Percentiles rank a stretch among this genome's conserved stretches.
Evolutionary conservation across 1,140 invertebrate species (phyloP).

Genomic region (Bombus impatiens): DNA sequence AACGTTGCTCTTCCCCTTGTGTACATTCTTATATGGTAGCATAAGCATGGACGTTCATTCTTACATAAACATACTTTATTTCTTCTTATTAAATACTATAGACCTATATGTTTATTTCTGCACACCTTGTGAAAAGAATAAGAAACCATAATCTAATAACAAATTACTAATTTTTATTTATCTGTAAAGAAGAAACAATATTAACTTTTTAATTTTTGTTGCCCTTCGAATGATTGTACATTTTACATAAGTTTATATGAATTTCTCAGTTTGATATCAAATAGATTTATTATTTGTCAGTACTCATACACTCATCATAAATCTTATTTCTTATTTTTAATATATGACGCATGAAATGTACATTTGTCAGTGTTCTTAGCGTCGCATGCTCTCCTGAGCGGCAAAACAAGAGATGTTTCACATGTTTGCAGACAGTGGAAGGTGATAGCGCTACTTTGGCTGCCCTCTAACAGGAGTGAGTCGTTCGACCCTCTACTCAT

Average conservation of each 20-base stretch:
- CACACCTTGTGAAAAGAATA: not conserved
- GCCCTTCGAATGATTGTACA: not conserved
- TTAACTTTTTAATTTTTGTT: not conserved
- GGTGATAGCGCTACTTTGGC: conserved; percentile 81
- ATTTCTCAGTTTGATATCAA: not conserved
- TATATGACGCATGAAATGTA: conserved; percentile 77
- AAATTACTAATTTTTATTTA: not conserved
- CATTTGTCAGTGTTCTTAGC: conserved; percentile 76
- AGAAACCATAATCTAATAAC: not conserved
- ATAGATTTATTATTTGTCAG: conserved; percentile 23
- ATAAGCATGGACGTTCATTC: conserved; percentile 28
- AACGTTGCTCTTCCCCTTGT: conserved; percentile 25
- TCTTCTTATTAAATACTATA: not conserved
- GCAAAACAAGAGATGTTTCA: conserved; percentile 77
- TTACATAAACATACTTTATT: conserved; percentile 20
- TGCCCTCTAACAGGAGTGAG: conserved; percentile 82
- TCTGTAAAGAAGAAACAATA: not conserved
- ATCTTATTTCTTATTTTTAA: conserved; percentile 53
- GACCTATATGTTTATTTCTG: not conserved
- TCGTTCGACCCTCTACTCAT: conserved; percentile 74
- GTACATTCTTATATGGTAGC: conserved; percentile 14
- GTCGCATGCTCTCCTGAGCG: conserved; percentile 76
- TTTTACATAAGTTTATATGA: not conserved
- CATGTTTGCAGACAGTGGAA: conserved; percentile 81
- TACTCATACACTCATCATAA: conserved; percentile 8